phyloP scores from a whole-genome alignment of 2,113 vertebrate species.

The Panurus biarmicus region DNA sequence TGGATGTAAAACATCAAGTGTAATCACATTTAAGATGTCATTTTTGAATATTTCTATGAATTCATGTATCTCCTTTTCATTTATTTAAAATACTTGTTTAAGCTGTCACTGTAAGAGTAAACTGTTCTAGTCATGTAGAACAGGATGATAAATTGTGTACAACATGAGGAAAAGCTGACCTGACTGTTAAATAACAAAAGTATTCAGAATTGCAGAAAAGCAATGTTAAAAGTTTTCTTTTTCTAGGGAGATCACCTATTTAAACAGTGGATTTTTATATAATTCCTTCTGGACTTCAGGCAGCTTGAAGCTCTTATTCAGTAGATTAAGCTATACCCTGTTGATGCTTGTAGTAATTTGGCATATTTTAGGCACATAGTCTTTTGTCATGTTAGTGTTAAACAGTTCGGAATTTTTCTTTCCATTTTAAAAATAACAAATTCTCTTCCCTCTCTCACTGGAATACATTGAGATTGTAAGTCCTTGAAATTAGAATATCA shows the following conservation, averaged over 20 bases:
- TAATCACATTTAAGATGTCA: neutral
- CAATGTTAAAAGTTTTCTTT: neutral
- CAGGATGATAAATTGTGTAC: neutral
- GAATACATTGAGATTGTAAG: neutral
- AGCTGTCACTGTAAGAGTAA: neutral
- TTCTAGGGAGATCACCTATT: neutral
- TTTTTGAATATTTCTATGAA: neutral
- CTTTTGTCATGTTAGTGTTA: neutral
- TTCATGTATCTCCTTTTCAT: neutral
- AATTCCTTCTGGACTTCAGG: neutral
- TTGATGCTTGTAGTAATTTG: neutral
- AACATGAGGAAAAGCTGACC: neutral
- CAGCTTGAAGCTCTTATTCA: neutral
- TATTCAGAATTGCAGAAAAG: neutral
- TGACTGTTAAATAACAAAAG: neutral
- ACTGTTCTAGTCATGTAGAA: neutral
- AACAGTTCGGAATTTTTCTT: neutral
- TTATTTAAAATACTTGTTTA: neutral
- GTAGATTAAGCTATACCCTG: neutral
- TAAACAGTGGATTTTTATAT: neutral
- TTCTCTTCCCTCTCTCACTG: neutral
- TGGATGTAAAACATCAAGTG: neutral
- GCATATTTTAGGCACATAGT: neutral
- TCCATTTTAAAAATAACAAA: neutral
- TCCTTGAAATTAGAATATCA: neutral